Conservation (phyloP, 2,888 invertebrate genomes). For the Herminia tarsipennalis region DNA sequence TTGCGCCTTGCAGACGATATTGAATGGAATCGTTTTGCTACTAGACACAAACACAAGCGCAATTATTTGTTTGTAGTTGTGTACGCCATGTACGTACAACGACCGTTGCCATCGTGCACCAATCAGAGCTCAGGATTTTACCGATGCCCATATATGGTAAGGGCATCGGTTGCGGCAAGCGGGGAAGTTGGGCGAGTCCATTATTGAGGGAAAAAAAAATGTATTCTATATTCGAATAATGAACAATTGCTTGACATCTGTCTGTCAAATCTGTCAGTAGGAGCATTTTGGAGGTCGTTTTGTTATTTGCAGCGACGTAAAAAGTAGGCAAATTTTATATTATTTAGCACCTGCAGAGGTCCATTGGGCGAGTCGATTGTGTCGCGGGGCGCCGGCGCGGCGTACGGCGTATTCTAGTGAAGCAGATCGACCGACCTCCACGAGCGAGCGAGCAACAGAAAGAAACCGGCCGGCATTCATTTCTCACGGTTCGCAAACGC, state of each 20-base stretch:
- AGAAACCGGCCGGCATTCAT: slow-evolving; percentile 77
- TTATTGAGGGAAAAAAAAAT: slow-evolving; percentile 58
- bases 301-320: slow-evolving; percentile 48
- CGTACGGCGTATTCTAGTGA: slow-evolving; percentile 68
- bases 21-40: slow-evolving; percentile 68
- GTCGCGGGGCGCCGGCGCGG: slow-evolving; percentile 72
- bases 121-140: slow-evolving; percentile 88
- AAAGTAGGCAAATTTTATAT: slow-evolving; percentile 55
- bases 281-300: slow-evolving; percentile 59
- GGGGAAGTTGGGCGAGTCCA: slow-evolving; percentile 82
- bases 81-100: slow-evolving; percentile 68
- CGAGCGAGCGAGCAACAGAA: slow-evolving; percentile 67
- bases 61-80: slow-evolving; percentile 51
- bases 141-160: slow-evolving; percentile 94
- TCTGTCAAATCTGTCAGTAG: slow-evolving; percentile 50
- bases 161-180: slow-evolving; percentile 85
- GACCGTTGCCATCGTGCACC: slow-evolving; percentile 84
- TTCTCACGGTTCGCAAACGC: slow-evolving; percentile 74
- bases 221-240: slow-evolving; percentile 64
- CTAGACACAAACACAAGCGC: slow-evolving; percentile 56
- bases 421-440: slow-evolving; percentile 71
- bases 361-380: slow-evolving; percentile 71
- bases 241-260: slow-evolving; percentile 61
- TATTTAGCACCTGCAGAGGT: slow-evolving; percentile 66
- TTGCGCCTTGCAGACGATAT: slow-evolving; percentile 43